Conservation (phyloP, 2,797 vertebrate species). For the Platalea minor region DNA sequence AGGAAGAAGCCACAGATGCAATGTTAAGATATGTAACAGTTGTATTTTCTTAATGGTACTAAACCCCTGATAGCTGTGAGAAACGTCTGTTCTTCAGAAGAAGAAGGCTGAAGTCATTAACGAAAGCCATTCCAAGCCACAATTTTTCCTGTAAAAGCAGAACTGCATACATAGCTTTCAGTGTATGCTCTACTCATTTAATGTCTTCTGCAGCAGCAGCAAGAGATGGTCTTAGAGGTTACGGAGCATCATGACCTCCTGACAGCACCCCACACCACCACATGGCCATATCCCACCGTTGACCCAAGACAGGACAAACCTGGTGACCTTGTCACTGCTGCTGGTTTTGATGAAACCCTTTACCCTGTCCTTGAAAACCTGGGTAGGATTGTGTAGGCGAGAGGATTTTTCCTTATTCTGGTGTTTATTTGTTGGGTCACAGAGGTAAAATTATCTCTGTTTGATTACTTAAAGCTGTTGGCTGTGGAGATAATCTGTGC, state of each 20-base stretch:
- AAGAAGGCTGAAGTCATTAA: slow-evolving; percentile 18
- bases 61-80: not conserved
- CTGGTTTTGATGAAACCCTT: not conserved
- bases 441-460: slow-evolving; percentile 57
- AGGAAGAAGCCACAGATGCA: not conserved
- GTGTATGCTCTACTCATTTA: not conserved
- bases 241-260: not conserved
- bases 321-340: not conserved
- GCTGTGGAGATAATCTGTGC: slow-evolving; percentile 40
- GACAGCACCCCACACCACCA: not conserved
- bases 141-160: not conserved
- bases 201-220: not conserved
- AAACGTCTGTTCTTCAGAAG: not conserved
- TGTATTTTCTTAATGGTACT: not conserved
- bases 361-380: slow-evolving; percentile 19
- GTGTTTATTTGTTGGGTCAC: slow-evolving; percentile 42
- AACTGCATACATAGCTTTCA: not conserved
- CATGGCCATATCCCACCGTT: not conserved
- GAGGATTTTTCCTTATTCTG: slow-evolving; percentile 21
- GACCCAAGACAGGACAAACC: not conserved
- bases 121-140: not conserved
- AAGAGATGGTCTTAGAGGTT: not conserved
- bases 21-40: not conserved
- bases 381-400: not conserved
- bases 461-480: slow-evolving; percentile 64